Conservation (phyloP, 2,113 vertebrate species). For the Eidolon helvum region DNA sequence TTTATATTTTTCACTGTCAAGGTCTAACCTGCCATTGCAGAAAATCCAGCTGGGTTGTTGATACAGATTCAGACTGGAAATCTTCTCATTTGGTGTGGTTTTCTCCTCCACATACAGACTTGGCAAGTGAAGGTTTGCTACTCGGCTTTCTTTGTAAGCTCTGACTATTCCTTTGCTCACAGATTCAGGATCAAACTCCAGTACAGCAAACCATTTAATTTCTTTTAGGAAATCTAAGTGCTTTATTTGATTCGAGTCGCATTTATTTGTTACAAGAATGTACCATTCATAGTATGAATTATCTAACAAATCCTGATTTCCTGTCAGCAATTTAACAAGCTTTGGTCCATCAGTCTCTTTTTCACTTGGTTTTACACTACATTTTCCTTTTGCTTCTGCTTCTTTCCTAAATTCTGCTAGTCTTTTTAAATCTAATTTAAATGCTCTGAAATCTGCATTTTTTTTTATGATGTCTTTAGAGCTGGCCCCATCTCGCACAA, state of each 20-base stretch:
- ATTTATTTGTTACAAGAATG: slow-evolving; percentile 88
- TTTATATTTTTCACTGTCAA: slow-evolving; percentile 63
- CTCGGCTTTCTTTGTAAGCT: slow-evolving; percentile 78
- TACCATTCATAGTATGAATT: slow-evolving; percentile 86
- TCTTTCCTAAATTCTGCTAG: slow-evolving; percentile 74
- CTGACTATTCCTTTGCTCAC: slow-evolving; percentile 78
- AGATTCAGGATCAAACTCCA: slow-evolving; percentile 91
- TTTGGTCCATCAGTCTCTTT: slow-evolving; percentile 81
- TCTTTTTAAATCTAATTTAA: slow-evolving; percentile 69
- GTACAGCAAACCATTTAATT: slow-evolving; percentile 85
- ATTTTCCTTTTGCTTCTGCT: slow-evolving; percentile 84
- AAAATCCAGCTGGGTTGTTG: slow-evolving; percentile 90
- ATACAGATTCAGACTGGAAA: slow-evolving; percentile 83
- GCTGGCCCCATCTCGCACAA: slow-evolving; percentile 82
- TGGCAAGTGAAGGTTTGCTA: slow-evolving; percentile 81
- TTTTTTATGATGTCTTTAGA: slow-evolving; percentile 76
- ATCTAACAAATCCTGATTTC: slow-evolving; percentile 81
- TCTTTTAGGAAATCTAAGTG: slow-evolving; percentile 85
- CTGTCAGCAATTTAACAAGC: slow-evolving; percentile 85
- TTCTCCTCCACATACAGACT: slow-evolving; percentile 81
- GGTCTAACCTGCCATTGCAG: slow-evolving; percentile 87
- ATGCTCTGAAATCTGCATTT: slow-evolving; percentile 58
- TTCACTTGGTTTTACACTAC: slow-evolving; percentile 59
- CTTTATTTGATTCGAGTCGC: slow-evolving; percentile 78
- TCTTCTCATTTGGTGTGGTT: slow-evolving; percentile 79